Evolutionary conservation across 1,140 invertebrate species (phyloP), one percentile per base, ranked within the genome.

Genomic region (Tetramorium parvispinum): DNA sequence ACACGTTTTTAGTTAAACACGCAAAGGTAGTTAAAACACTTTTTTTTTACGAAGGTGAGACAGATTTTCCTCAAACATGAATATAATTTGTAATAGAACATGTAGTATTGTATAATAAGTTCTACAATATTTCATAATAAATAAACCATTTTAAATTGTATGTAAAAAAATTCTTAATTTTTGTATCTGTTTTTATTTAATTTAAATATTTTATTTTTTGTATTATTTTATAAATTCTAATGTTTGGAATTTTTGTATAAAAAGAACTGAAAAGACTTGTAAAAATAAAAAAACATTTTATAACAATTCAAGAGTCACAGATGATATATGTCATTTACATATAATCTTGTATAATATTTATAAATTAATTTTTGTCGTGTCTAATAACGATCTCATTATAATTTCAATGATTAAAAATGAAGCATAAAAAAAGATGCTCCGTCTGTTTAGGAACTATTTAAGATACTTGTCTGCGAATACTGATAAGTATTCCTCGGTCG

Each of bases 401-500:
- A 81, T 81, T 32, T 70, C 4, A 43, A 57, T 70, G 21, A 16
- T 70, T 70, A 37, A 70, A 11, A 8, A 66, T 43, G 4, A 40
- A 40, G 6, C 27, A 21, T 55, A 13, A 65, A 81, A 0, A 40
- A 49, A 27, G 24, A 5, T 43, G 61, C 27, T 63, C 18, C 6
- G 21, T 5, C 37, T 24, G 13, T 13, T 55, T 8, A 43, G 51
- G 1, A 78, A 27, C 18, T 79, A 40, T 66, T 79, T 53, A 79
- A 66, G 13, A 66, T 37, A 66, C 51, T 32, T 21, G 3, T 81
- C 16, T 40, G 46, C 16, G 37, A 24, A 6, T 11, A 71, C 5
- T n/a, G 32, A 81, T 65, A 27, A 81, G 68, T 81, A 81, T 71
- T 71, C 55, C 21, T 79, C 59, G 18, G 8, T 43, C 10, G 55